Percentiles rank a stretch among this genome's conserved stretches.
phyloP scores from a whole-genome alignment of 64 coral and sea anemone species.

The Pocillopora damicornis region DNA sequence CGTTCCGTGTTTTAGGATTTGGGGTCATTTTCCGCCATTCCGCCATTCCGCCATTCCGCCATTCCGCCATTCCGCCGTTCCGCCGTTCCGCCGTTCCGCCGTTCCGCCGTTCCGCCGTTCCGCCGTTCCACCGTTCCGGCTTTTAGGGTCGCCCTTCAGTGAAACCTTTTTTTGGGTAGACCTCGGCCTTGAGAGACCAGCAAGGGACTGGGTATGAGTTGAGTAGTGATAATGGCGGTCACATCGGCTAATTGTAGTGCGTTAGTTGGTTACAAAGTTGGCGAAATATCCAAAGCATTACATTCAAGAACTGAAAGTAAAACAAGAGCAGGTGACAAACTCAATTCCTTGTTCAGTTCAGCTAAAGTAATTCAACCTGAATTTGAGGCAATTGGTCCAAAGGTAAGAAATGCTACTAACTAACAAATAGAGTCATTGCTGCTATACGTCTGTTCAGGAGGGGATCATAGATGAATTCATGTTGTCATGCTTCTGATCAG shows the following conservation, averaged over 20 bases:
- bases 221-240: constrained; percentile 36
- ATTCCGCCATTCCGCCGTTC: too few species aligned
- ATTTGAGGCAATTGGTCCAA: constrained; percentile 45
- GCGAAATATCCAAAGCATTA: constrained; percentile 54
- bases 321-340: constrained; percentile 6
- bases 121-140: too few species aligned
- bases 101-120: too few species aligned
- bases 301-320: constrained; percentile 18
- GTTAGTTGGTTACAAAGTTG: constrained; percentile 54
- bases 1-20: too few species aligned
- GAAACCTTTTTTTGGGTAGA: too few species aligned
- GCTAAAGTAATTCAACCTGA: constrained; percentile 26
- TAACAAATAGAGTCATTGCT: background rate
- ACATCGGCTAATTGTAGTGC: too few species aligned
- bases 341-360: constrained; percentile 37
- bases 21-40: too few species aligned
- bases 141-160: too few species aligned
- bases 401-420: background rate
- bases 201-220: too few species aligned
- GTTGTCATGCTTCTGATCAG: background rate
- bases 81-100: too few species aligned
- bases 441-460: background rate
- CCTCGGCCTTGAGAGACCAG: too few species aligned
- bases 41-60: too few species aligned
- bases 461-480: background rate